Base-by-base conservation (phyloP, 2,113 vertebrate species). In the Ranitomeya imitator region DNA sequence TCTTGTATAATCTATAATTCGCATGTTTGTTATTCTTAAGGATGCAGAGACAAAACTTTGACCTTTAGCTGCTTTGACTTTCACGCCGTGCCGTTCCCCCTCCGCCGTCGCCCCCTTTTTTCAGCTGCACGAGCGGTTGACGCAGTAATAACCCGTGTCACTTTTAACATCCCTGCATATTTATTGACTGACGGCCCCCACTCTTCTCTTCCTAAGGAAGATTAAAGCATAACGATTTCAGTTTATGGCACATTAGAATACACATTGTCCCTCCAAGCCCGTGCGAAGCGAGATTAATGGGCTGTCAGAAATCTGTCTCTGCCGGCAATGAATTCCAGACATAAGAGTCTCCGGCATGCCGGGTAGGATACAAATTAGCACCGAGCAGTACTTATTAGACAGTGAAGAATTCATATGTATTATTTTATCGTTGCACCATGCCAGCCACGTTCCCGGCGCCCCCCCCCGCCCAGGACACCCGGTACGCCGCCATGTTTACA, bases 151-250 rank as follows among this genome's bases (percentile, higher is more conserved):
- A 88, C 87, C 87, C 87, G 87, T 88, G 87, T 88, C 87, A 88
- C 80, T 88, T 88, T 83, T 88, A 88, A 88, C 87, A 88, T 88
- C 81, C 80, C 87, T 88, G 87, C 87, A 88, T 88, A 88, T 88
- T 88, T 88, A 88, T 88, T 83, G 87, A 88, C 80, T 88, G 80
- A 61, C 87, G 71, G 87, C 87, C 87, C 87, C 87, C 87, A 77
- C 87, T 88, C 80, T 61, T 84, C 87, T 88, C 73, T 83, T 88
- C 87, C 87, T 83, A 88, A 88, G 87, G 87, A 88, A 88, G 87
- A 88, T 88, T 88, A 88, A 88, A 88, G 87, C 87, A 88, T 88
- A 88, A 88, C 87, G 87, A 88, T 88, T 88, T 88, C 87, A 88
- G 87, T 88, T 88, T 88, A 88, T 88, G 87, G 87, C 87, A 88